phyloP scores from a whole-genome alignment of 2,797 vertebrate genomes.

The Euthynnus affinis region DNA sequence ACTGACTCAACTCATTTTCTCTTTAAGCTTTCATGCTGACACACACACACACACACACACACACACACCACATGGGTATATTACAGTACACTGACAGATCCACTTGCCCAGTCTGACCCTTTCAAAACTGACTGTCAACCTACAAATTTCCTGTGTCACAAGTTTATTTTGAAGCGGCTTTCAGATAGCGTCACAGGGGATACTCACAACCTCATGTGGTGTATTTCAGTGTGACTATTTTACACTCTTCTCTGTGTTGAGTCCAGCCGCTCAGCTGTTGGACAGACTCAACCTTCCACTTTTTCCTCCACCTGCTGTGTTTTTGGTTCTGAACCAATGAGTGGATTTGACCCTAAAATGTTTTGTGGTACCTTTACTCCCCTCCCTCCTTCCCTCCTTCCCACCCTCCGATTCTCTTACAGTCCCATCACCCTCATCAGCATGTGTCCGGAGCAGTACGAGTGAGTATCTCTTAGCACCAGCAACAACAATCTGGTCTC shows the following conservation, averaged over 20 bases:
- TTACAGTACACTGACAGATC: conserved; percentile 8
- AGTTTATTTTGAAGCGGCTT: conserved; percentile 15
- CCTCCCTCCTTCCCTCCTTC: conserved; percentile 51
- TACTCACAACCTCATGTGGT: neutral
- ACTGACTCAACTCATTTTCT: conserved; percentile 20
- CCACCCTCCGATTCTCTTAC: conserved; percentile 79
- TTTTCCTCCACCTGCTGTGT: conserved; percentile 59
- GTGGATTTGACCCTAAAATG: conserved; percentile 70
- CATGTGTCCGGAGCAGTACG: conserved; percentile 99
- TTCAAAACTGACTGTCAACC: conserved; percentile 1
- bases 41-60: too few species aligned
- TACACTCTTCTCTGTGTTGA: conserved; percentile 14
- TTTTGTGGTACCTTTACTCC: conserved; percentile 71
- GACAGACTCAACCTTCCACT: conserved; percentile 26
- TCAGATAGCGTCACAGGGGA: neutral
- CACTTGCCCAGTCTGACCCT: neutral
- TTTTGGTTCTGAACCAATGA: conserved; percentile 47
- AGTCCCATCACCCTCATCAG: conserved; percentile 99
- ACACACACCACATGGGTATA: neutral
- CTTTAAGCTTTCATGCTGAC: neutral
- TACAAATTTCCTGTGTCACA: conserved; percentile 2
- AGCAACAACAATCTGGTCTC: conserved; percentile 41
- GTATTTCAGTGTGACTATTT: conserved; percentile 23
- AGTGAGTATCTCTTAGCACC: conserved; percentile 92
- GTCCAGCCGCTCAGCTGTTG: conserved; percentile 22